Base-by-base conservation (phyloP, 2,888 invertebrate genomes). In the Pyrrhia umbra region DNA sequence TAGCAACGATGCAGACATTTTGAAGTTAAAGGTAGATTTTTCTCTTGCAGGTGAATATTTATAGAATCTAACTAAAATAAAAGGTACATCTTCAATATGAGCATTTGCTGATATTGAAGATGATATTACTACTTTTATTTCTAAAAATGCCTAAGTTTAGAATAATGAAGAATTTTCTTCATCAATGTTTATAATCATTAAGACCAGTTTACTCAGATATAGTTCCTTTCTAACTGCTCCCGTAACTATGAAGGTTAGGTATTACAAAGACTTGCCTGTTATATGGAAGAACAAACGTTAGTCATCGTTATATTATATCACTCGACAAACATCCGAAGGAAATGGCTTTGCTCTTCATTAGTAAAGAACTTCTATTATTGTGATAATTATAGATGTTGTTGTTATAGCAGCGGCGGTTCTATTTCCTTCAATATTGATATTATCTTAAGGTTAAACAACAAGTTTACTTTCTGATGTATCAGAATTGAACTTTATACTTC, bases 301-400 rank as follows among this genome's bases (percentile, higher is more conserved):
- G 6, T 30, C 34, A 16, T 64, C 52, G 61, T 71, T 70, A 37
- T 75, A n/a, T n/a, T n/a, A 15, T 62, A 57, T 47, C 57, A 57
- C 23, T 40, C 15, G 30, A 39, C 34, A 62, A 70, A 79, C 67
- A 77, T 77, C 80, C 65, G 30, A 46, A 43, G 62, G 77, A 77
- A 73, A 77, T 73, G 62, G 58, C 10, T 73, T 67, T 67, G 66
- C 66, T 62, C 52, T 39, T 57, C 47, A 39, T 60, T 59, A 34
- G n/a, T 34, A 49, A 60, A 56, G 47, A 52, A 51, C 52, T 62
- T 8, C 34, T 49, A 55, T 59, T 71, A 45, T 34, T 23, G 25
- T 42, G 18, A 56, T 71, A 64, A 76, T 56, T 76, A 65, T 56
- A 70, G 55, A 57, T 20, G 50, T 63, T 70, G 71, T 57, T 56